Percentiles rank a stretch among this genome's conserved stretches.
Evolutionary conservation across 2,888 invertebrate species (phyloP).

Genomic region (Tenthredo amoena): DNA sequence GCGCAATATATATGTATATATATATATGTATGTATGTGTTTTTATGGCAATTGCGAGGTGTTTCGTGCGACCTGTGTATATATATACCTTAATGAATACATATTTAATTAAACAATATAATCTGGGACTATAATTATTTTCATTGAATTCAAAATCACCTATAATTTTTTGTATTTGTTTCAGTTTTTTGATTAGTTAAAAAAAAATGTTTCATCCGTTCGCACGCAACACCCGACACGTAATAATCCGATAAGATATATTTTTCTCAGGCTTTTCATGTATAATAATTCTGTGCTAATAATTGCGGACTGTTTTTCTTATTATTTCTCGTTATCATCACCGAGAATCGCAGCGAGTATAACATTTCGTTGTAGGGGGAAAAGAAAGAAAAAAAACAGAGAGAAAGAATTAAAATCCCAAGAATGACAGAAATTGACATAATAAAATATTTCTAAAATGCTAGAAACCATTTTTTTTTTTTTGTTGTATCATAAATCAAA

Average conservation of each 20-base stretch:
- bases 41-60: not conserved
- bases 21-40: not conserved
- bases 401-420: not conserved
- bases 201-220: not conserved
- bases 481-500: not conserved
- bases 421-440: no score
- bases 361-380: no score
- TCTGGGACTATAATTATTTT: not conserved
- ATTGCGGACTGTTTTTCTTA: not conserved
- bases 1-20: not conserved
- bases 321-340: not conserved
- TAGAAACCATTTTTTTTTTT: not conserved
- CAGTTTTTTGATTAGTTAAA: no score
- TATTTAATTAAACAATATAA: not conserved
- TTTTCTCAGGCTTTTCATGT: not conserved
- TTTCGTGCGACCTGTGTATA: not conserved
- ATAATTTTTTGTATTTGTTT: not conserved
- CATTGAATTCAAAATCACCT: not conserved
- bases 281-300: not conserved
- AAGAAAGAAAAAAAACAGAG: not conserved
- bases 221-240: slow-evolving; percentile 2
- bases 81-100: not conserved
- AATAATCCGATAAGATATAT: not conserved
- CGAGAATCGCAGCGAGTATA: no score
- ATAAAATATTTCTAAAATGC: no score